Evolutionary conservation across 2,797 vertebrate genomes (phyloP), one percentile per base, ranked within the genome.

Genomic region (Lophotriccus pileatus): DNA sequence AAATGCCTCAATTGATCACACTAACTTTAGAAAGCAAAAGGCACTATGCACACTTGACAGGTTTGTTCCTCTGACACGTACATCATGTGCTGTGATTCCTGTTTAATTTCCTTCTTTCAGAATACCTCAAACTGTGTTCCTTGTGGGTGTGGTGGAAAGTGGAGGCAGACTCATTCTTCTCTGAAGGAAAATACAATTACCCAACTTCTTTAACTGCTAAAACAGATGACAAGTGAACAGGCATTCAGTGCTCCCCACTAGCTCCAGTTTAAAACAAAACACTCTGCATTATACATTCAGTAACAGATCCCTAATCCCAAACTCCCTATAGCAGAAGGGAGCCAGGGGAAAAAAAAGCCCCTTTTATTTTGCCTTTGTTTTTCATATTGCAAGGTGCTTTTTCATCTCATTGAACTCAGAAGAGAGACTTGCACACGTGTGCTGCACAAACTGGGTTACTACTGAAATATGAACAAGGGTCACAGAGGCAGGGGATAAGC

Each of bases 131-230:
- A 94, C 28, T 86, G 73, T 59, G 87, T 56, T 91, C 77, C 70
- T 95, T 58, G 76, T 64, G 69, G 60, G 58, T 84, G 81, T 87
- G 86, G 74, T 93, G 47, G 70, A 77, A 95, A 91, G 88, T 14
- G 78, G 87, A 80, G 93, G 95, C 0, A 1, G 87, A 81, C 36
- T 27, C 43, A 93, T 79, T 84, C 85, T 94, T 34, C 74, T 96
- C 76, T 60, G 56, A 88, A 88, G 77, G 67, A 88, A 97, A 96
- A 96, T 27, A 94, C 81, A 94, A 92, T 93, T 90, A 92, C 36
- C 73, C 60, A 74, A 60, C 81, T 89, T 89, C 70, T 95, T 90
- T 68, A 93, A 84, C 89, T 79, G 77, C 68, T 95, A 76, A 64
- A 94, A 94, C 17, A 86, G 82, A 90, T 94, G 87, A 96, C 68